Base-by-base conservation (phyloP, 2,888 invertebrate genomes). In the Tetanocera ferruginea region DNA sequence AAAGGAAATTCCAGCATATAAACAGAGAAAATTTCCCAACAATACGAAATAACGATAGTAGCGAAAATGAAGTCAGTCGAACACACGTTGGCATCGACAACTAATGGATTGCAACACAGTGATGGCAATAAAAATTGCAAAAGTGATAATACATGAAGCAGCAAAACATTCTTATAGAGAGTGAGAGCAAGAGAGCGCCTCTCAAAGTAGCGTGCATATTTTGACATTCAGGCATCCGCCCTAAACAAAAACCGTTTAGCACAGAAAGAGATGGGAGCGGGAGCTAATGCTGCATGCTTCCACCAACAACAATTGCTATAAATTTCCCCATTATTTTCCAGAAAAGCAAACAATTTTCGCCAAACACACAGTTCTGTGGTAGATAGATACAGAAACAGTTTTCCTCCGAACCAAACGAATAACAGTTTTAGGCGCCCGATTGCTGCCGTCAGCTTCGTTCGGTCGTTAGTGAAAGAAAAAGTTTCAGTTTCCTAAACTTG, bases 141-240 rank as follows among this genome's bases (percentile, higher is more conserved):
- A 43, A 43, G 43, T 43, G 11, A 2, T 43, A 2, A 19, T 9
- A 57, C n/a, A 28, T 28, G 57, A 75, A 73, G 57, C 49, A 25
- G 14, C 37, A 28, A 72, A 28, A 49, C 19, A 52, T 14, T 9
- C 62, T 14, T 19, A 57, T 43, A 19, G 66, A 31, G 43, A 62
- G 14, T 28, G 14, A 43, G 67, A 14, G 51, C 31, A n/a, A n/a
- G n/a, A 62, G 14, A 19, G 66, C 19, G 31, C 57, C 23, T 70
- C 19, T 28, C 51, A 62, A 62, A 49, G 51, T 25, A 60, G 25
- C 37, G 5, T 43, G 57, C 31, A 49, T 37, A 62, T 51, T 74
- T 51, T 62, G 62, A 74, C 62, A 64, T 55, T 52, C 34, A 31
- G 80, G 81, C 77, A 81, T 81, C 81, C 81, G 80, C 80, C 82